Conservation (phyloP, 2,888 invertebrate genomes). For the Agriopis aurantiaria region DNA sequence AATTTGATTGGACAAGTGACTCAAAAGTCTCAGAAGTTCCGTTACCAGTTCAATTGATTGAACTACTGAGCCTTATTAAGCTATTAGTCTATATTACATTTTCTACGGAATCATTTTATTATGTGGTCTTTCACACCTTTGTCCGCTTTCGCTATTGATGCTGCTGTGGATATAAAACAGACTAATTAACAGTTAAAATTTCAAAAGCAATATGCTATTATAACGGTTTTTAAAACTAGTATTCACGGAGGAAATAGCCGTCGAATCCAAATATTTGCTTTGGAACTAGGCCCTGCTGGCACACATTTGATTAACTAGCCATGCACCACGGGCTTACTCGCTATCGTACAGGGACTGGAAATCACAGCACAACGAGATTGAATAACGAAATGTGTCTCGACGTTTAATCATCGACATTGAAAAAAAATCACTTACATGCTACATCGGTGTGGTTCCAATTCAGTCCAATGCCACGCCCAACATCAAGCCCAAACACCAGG, state of each 20-base stretch:
- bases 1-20: too few species aligned
- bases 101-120: neutral
- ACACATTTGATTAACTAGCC: conserved; percentile 34
- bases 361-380: neutral
- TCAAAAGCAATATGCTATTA: conserved; percentile 4
- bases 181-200: conserved; percentile 17
- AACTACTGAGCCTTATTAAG: too few species aligned
- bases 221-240: conserved; percentile 30
- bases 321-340: neutral
- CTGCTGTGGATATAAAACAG: neutral
- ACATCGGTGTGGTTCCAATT: too few species aligned
- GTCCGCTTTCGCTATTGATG: neutral
- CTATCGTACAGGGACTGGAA: neutral
- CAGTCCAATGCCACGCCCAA: too few species aligned
- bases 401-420: too few species aligned
- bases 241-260: conserved; percentile 13
- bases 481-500: too few species aligned
- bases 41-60: too few species aligned
- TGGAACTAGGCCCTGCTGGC: conserved; percentile 13
- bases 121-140: neutral
- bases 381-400: too few species aligned
- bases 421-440: too few species aligned
- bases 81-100: neutral
- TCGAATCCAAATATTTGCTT: conserved; percentile 26
- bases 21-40: too few species aligned